phyloP scores from a whole-genome alignment of 2,888 invertebrate genomes.

The Euplagia quadripunctaria region DNA sequence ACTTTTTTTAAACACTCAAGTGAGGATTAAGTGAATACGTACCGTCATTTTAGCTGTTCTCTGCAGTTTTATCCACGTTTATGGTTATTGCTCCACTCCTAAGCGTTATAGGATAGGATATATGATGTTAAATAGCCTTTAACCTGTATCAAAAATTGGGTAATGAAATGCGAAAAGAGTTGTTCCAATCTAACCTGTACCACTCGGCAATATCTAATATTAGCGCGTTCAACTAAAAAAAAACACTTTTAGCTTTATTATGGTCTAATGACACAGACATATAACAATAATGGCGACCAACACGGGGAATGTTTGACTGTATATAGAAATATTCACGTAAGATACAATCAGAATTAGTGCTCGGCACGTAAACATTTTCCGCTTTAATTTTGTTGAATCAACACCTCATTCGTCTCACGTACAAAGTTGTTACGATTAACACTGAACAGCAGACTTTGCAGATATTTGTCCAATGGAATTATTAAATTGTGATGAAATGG shows the following conservation, averaged over 20 bases:
- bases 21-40: constrained; percentile 26
- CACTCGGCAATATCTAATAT: not conserved
- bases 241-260: constrained; percentile 9
- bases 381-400: constrained; percentile 80
- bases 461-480: constrained; percentile 15
- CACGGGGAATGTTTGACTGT: constrained; percentile 48
- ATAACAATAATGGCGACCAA: constrained; percentile 5
- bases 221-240: not conserved
- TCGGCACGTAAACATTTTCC: constrained; percentile 73
- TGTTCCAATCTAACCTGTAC: not conserved
- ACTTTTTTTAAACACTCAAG: not conserved
- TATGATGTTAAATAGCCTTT: too few species aligned
- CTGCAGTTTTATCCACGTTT: not conserved
- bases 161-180: not conserved
- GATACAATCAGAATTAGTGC: constrained; percentile 44
- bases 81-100: too few species aligned
- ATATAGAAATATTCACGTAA: constrained; percentile 37
- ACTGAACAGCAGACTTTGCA: constrained; percentile 50
- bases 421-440: constrained; percentile 55
- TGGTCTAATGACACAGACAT: not conserved
- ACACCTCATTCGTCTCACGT: constrained; percentile 81
- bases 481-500: constrained; percentile 2
- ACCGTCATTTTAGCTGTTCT: constrained; percentile 36
- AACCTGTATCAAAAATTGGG: not conserved
- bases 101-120: too few species aligned